Evolutionary conservation across 2,113 vertebrate species (phyloP).

Genomic region (Dromaius novaehollandiae): DNA sequence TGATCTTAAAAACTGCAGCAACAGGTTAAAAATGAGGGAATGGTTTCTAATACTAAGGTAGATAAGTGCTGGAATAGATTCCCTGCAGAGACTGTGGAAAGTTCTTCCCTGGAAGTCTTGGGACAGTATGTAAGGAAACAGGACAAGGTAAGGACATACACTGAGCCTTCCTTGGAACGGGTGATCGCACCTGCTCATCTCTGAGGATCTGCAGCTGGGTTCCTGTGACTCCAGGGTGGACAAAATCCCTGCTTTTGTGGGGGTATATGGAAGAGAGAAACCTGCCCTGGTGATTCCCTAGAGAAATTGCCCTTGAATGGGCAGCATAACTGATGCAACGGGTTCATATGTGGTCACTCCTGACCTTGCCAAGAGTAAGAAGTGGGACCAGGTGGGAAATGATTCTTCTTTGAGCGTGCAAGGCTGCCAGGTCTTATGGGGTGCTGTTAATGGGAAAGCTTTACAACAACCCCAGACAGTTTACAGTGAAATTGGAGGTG

Average conservation of each 20-base stretch:
- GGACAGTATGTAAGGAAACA: not conserved
- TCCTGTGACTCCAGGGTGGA: not conserved
- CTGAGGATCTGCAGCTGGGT: not conserved
- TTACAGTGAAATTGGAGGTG: not conserved
- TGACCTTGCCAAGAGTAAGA: not conserved
- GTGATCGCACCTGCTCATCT: rapidly evolving
- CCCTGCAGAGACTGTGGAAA: not conserved
- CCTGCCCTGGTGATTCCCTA: not conserved
- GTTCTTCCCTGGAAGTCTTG: not conserved
- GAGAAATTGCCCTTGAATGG: not conserved
- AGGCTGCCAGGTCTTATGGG: not conserved
- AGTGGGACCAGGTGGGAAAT: not conserved
- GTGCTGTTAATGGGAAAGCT: not conserved
- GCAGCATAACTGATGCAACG: rapidly evolving
- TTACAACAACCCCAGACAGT: no score
- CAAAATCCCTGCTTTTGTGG: not conserved
- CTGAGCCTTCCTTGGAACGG: not conserved
- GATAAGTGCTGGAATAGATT: not conserved
- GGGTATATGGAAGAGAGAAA: not conserved
- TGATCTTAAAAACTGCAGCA: not conserved
- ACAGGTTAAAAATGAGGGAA: not conserved
- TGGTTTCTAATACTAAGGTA: not conserved
- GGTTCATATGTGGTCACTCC: rapidly evolving
- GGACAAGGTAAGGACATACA: no score
- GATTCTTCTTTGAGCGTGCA: not conserved